phyloP scores from a whole-genome alignment of 2,888 invertebrate species.

The Eumerus sabulonum region DNA sequence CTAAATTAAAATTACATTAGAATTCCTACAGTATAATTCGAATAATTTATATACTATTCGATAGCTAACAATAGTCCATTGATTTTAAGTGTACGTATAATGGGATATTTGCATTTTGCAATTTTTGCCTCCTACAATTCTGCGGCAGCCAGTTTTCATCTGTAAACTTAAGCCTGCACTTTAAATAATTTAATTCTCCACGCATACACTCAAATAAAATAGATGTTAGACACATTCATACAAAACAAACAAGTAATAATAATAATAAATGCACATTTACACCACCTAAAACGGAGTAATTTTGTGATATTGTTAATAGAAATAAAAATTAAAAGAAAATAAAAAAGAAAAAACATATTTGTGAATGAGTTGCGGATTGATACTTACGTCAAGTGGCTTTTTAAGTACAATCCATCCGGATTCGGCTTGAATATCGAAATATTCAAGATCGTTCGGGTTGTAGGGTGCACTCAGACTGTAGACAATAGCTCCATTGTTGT shows the following conservation, averaged over 20 bases:
- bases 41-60: too few relatives aligned
- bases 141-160: conserved; percentile 62
- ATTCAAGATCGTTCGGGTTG: conserved; percentile 93
- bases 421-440: conserved; percentile 97
- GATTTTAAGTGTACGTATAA: conserved; percentile 32
- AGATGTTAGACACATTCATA: conserved; percentile 51
- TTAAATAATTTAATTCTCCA: conserved; percentile 19
- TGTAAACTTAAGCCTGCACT: conserved; percentile 54
- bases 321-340: conserved; percentile 43
- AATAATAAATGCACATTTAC: conserved; percentile 1
- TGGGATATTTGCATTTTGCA: conserved; percentile 4
- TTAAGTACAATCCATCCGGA: conserved; percentile 98
- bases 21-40: conserved; percentile 1
- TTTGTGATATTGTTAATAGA: conserved; percentile 55
- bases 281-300: conserved; percentile 42
- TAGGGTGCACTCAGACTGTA: conserved; percentile 94
- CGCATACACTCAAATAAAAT: conserved; percentile 47
- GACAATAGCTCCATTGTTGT: conserved; percentile 96
- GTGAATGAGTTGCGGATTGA: conserved; percentile 71
- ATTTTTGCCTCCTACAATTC: conserved; percentile 26
- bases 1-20: conserved; percentile 25
- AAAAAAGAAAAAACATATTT: conserved; percentile 2
- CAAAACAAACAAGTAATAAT: conserved; percentile 31
- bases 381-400: conserved; percentile 98
- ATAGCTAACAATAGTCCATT: conserved; percentile 32